phyloP scores from a whole-genome alignment of 2,113 vertebrate genomes.

The Verasper variegatus region DNA sequence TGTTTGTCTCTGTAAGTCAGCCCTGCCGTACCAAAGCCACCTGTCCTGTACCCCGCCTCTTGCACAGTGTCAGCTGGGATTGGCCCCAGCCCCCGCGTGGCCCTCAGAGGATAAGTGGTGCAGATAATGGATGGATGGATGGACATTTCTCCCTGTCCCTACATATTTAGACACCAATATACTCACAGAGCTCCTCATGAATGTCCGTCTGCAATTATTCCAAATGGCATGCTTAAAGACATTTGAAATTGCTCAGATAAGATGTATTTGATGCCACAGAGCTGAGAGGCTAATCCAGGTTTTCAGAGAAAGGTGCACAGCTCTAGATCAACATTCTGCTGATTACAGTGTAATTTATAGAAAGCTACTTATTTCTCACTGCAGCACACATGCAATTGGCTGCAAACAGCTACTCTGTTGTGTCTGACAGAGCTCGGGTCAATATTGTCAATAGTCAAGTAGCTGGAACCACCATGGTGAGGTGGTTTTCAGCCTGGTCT shows the following conservation, averaged over 20 bases:
- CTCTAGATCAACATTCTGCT: constrained; percentile 17
- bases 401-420: constrained; percentile 48
- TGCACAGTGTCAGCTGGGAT: too few species aligned
- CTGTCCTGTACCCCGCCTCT: too few species aligned
- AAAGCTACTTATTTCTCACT: constrained; percentile 45
- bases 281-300: constrained; percentile 16
- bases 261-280: constrained; percentile 14
- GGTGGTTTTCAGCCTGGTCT: constrained; percentile 36
- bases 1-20: neutral
- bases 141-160: neutral
- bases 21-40: neutral
- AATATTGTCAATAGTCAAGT: constrained; percentile 68
- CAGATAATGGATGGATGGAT: too few species aligned
- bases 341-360: constrained; percentile 51
- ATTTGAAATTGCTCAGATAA: constrained; percentile 19
- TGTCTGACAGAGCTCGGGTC: constrained; percentile 58
- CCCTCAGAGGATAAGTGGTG: too few species aligned
- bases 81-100: too few species aligned
- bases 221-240: neutral
- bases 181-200: neutral
- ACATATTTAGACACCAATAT: neutral
- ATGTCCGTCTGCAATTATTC: neutral
- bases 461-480: constrained; percentile 50
- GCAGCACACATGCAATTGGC: constrained; percentile 30
- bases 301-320: constrained; percentile 1